These are phyloP conservation scores for Chionoecetes opilio DNA, from an alignment of 1,140 invertebrate genomes.

Conservation along the genomic window DNA sequence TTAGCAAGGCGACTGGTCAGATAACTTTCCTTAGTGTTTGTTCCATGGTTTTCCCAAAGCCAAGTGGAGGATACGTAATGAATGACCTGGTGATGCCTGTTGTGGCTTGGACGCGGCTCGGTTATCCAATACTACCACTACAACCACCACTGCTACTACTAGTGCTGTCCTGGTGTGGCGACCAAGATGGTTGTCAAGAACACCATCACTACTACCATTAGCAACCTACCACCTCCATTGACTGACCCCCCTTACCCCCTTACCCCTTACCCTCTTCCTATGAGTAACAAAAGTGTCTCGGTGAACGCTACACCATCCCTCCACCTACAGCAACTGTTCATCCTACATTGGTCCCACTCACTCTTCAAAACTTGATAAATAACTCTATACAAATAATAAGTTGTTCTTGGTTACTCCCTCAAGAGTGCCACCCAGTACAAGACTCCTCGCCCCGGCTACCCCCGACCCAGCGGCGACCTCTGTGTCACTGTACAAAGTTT, in stretches of 20 bases:
- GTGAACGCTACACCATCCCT: neutral
- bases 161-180: neutral
- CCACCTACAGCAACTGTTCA: neutral
- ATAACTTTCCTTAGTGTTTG: neutral
- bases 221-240: too few species aligned
- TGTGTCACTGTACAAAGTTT: slow-evolving; percentile 67
- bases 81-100: slow-evolving; percentile 17
- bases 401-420: neutral
- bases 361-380: neutral
- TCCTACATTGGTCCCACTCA: slow-evolving; percentile 37
- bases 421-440: slow-evolving; percentile 50
- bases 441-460: slow-evolving; percentile 51
- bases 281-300: neutral
- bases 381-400: neutral
- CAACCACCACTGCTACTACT: neutral
- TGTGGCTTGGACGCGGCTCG: neutral
- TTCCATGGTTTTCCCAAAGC: slow-evolving; percentile 25
- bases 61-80: neutral
- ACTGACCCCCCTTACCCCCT: neutral
- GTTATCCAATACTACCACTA: slow-evolving; percentile 29
- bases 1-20: neutral
- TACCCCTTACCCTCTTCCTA: neutral
- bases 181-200: slow-evolving; percentile 15
- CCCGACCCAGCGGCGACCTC: slow-evolving; percentile 58
- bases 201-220: too few species aligned